phyloP scores from a whole-genome alignment of 2,797 vertebrate genomes.

The Champsocephalus esox region DNA sequence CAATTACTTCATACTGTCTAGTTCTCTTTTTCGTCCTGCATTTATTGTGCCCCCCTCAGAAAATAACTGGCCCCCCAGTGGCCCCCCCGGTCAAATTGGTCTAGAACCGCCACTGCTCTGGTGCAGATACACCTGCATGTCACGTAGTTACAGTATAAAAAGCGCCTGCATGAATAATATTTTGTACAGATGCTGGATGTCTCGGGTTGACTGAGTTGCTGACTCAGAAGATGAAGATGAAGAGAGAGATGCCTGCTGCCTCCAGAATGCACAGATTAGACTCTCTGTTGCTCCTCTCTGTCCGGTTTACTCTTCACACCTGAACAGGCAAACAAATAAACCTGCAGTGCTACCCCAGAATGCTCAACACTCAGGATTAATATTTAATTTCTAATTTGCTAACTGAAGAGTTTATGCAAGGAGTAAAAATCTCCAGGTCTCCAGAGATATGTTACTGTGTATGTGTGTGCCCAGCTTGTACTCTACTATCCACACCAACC shows the following conservation, averaged over 20 bases:
- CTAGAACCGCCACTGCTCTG: neutral
- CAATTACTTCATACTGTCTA: too few species aligned
- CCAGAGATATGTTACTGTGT: slow-evolving; percentile 40
- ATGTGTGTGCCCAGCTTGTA: slow-evolving; percentile 27
- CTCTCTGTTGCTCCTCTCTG: slow-evolving; percentile 53
- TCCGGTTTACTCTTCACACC: slow-evolving; percentile 74
- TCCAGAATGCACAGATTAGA: slow-evolving; percentile 70
- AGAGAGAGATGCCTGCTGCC: slow-evolving; percentile 50
- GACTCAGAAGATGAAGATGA: slow-evolving; percentile 30
- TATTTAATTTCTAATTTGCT: slow-evolving; percentile 81
- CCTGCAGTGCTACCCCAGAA: slow-evolving; percentile 58
- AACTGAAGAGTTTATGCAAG: slow-evolving; percentile 67
- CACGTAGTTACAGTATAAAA: neutral
- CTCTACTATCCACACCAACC: slow-evolving; percentile 44
- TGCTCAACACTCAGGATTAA: slow-evolving; percentile 71
- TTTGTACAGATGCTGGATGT: slow-evolving; percentile 15
- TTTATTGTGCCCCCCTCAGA: too few species aligned
- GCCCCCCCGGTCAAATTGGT: too few species aligned
- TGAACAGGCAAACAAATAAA: slow-evolving; percentile 75
- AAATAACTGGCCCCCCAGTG: too few species aligned
- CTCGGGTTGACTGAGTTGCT: slow-evolving; percentile 22
- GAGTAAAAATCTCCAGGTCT: slow-evolving; percentile 69
- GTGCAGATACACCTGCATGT: slow-evolving; percentile 13
- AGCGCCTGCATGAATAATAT: neutral
- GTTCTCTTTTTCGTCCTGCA: too few species aligned